A percentile compares a stretch with the other conserved stretches of the same genome.
Conservation (phyloP, 1,140 invertebrate genomes). For the Diabrotica virgifera region DNA sequence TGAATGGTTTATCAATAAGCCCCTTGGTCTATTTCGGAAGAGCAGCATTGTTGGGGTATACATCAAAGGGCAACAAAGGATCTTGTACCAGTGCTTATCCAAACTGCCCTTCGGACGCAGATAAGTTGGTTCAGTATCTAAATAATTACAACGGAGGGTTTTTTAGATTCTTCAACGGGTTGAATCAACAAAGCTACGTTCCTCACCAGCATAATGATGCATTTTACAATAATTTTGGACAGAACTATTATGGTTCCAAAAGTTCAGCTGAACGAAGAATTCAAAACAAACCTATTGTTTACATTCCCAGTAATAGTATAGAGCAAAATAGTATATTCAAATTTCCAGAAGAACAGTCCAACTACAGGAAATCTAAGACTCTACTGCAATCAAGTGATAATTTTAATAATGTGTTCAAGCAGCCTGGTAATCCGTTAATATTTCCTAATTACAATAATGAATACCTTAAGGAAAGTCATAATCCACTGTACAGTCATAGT, state of each 20-base stretch:
- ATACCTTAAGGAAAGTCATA: no score
- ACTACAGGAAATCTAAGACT: slow-evolving; percentile 5
- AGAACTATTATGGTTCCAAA: slow-evolving; percentile 8
- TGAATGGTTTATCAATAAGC: slow-evolving; percentile 51
- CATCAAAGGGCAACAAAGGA: slow-evolving; percentile 57
- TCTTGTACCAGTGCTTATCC: slow-evolving; percentile 66
- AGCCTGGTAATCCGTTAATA: slow-evolving; percentile 1
- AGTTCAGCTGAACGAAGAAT: slow-evolving; percentile 30
- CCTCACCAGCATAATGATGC: slow-evolving; percentile 15
- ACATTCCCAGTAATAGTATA: slow-evolving; percentile 16
- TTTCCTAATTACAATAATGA: slow-evolving; percentile 11
- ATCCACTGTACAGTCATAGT: no score
- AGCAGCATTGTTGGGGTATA: slow-evolving; percentile 69
- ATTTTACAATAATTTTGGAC: slow-evolving; percentile 13
- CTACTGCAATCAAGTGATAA: slow-evolving; percentile 18
- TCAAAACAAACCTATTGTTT: slow-evolving; percentile 24
- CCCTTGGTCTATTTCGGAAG: slow-evolving; percentile 68
- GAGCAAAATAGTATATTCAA: slow-evolving; percentile 6
- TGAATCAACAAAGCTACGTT: slow-evolving; percentile 15
- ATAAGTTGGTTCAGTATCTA: slow-evolving; percentile 70
- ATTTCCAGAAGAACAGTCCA: slow-evolving; percentile 18
- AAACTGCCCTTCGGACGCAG: slow-evolving; percentile 68
- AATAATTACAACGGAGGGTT: slow-evolving; percentile 85
- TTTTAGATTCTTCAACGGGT: slow-evolving; percentile 68
- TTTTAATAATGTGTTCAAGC: slow-evolving; percentile 22